A percentile compares a stretch with the other conserved stretches of the same genome.
Conservation (phyloP, 1,140 invertebrate genomes). For the Drosophila watanabei region DNA sequence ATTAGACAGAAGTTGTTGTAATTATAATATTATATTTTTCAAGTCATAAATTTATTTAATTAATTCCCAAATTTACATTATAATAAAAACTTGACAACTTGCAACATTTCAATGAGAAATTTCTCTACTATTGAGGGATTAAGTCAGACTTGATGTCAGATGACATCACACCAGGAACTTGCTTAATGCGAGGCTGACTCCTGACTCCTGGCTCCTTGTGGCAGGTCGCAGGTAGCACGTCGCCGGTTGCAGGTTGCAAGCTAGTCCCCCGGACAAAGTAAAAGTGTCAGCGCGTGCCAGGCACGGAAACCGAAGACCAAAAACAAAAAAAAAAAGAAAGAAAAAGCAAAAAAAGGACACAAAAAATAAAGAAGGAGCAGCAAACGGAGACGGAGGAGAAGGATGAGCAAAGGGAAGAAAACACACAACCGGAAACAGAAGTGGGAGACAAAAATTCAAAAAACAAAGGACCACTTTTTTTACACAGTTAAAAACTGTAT, state of each 20-base stretch:
- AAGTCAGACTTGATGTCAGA: constrained; percentile 23
- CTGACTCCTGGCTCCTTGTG: constrained; percentile 6
- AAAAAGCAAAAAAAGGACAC: constrained; percentile 32
- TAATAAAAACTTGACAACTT: neutral
- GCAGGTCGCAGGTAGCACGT: constrained; percentile 22
- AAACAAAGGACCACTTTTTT: constrained; percentile 43
- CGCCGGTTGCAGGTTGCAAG: constrained; percentile 16
- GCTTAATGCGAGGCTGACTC: neutral
- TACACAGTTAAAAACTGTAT: neutral
- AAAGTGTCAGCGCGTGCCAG: constrained; percentile 82
- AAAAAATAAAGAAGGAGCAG: constrained; percentile 15
- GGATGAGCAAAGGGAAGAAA: constrained; percentile 8
- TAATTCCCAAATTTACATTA: neutral
- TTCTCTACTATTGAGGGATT: constrained; percentile 15
- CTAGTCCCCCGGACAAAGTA: constrained; percentile 60
- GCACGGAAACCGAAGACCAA: constrained; percentile 46
- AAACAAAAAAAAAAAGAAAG: constrained; percentile 38
- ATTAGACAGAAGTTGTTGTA: neutral
- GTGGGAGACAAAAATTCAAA: constrained; percentile 5
- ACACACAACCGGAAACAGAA: neutral
- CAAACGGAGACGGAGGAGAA: constrained; percentile 24
- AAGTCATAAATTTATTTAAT: neutral
- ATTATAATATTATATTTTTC: neutral
- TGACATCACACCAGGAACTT: constrained; percentile 18
- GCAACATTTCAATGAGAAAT: neutral